These are phyloP conservation scores for Conchocele bisecta DNA, from an alignment of 2,888 invertebrate species.

Conservation along the genomic window DNA sequence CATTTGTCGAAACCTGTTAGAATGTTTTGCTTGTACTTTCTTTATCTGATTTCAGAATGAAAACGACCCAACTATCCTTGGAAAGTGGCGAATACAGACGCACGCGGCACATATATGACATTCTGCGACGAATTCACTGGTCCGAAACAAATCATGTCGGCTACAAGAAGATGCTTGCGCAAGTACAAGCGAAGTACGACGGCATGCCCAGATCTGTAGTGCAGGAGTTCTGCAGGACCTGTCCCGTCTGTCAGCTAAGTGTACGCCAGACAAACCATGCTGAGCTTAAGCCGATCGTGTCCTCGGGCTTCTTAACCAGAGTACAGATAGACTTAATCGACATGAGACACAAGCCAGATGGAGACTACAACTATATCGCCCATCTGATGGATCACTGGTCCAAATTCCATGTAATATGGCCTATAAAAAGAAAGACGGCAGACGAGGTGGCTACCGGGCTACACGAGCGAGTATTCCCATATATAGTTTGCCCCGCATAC, in stretches of 20 bases:
- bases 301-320: constrained; percentile 22
- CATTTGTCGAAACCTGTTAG: too few relatives aligned
- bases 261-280: constrained; percentile 15
- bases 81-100: too few relatives aligned
- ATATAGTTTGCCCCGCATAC: constrained; percentile 29
- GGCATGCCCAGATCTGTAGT: constrained; percentile 10
- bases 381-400: constrained; percentile 48
- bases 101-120: too few relatives aligned
- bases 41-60: too few relatives aligned
- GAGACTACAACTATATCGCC: constrained; percentile 38
- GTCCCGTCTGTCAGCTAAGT: constrained; percentile 10
- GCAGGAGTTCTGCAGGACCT: neutral
- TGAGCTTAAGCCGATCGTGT: constrained; percentile 31
- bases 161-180: too few relatives aligned
- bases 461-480: constrained; percentile 38
- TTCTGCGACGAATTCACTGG: too few relatives aligned
- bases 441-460: constrained; percentile 39
- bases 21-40: too few relatives aligned
- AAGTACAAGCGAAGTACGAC: constrained; percentile 1
- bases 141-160: too few relatives aligned
- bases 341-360: constrained; percentile 47
- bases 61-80: too few relatives aligned
- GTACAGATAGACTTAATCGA: constrained; percentile 47
- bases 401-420: constrained; percentile 45
- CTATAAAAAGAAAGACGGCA: constrained; percentile 39